Evolutionary conservation across 92 coral and sea anemone species (phyloP), one percentile per base, ranked within the genome.

Genomic region (Chrysogorgia sp.): DNA sequence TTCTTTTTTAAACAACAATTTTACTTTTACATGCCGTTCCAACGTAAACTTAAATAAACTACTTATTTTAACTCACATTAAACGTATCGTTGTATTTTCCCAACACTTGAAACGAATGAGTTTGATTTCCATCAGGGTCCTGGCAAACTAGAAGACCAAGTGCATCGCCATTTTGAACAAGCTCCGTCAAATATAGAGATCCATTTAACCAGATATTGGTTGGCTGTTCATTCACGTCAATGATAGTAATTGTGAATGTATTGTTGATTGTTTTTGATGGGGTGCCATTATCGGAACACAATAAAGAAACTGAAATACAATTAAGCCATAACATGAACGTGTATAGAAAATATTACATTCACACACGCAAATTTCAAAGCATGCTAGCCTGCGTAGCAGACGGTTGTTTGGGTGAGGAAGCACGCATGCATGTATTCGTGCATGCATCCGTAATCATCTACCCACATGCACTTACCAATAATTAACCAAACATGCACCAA

Each of bases 161-260:
- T 34, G 59, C 77, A 40, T 86, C 58, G 3, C 92, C 98, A 17
- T 26, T 20, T 14, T 53, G 20, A 33, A 83, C 83, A 64, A 84
- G 80, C 74, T 94, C 98, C 67, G 70, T 30, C 29, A 94, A 76
- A 15, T 30, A 30, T 14, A 75, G 72, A 12, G 71, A 50, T 4
- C 91, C 84, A 77, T 86, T 66, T 40, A 91, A 76, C 21, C 75
- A 74, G 19, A 94, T 70, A 10, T 75, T 68, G 3, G 92, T 86
- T 3, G 98, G 98, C 22, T 88, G 88, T 49, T 94, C 98, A 33
- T 94, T 94, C 0, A 94, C 85, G 67, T 94, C 91, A 67, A 49
- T 71, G 49, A 94, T 74, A 17, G 34, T 56, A 33, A 94, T 82
- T 4, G 34, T 81, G 52, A 91, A 92, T 1, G 83, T 15, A 37